phyloP scores from a whole-genome alignment of 1,140 invertebrate genomes.

The Pectinophora gossypiella region DNA sequence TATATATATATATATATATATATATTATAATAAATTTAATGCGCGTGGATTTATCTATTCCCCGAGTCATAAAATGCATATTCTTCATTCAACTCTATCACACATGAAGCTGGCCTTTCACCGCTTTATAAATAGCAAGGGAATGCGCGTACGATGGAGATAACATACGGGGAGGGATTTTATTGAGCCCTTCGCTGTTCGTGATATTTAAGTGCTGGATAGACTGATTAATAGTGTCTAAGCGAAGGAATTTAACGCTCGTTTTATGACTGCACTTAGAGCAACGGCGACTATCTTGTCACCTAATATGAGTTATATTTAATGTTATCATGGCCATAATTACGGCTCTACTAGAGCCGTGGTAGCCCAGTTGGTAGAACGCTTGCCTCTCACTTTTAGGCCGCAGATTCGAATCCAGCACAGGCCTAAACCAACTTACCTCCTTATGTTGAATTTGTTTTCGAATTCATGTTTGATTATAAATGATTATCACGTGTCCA shows the following conservation, averaged over 20 bases:
- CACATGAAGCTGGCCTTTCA: constrained; percentile 45
- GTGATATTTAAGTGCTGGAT: constrained; percentile 19
- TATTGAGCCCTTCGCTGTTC: constrained; percentile 40
- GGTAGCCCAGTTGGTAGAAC: too few relatives aligned
- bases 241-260: constrained; percentile 3
- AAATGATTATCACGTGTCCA: too few relatives aligned
- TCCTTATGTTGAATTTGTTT: too few relatives aligned
- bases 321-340: too few relatives aligned
- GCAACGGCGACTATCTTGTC: neutral
- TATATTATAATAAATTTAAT: neutral
- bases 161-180: constrained; percentile 42
- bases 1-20: too few relatives aligned
- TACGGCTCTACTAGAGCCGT: too few relatives aligned
- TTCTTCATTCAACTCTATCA: constrained; percentile 49
- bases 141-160: constrained; percentile 42
- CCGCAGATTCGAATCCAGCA: too few relatives aligned
- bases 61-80: constrained; percentile 30
- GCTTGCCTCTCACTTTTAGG: too few relatives aligned
- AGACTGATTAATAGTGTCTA: constrained; percentile 45
- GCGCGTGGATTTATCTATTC: neutral
- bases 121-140: constrained; percentile 54
- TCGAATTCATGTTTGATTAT: too few relatives aligned
- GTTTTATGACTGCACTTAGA: neutral
- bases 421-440: too few relatives aligned
- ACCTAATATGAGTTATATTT: too few relatives aligned